phyloP scores from a whole-genome alignment of 2,888 invertebrate genomes.

The Orgyia antiqua region DNA sequence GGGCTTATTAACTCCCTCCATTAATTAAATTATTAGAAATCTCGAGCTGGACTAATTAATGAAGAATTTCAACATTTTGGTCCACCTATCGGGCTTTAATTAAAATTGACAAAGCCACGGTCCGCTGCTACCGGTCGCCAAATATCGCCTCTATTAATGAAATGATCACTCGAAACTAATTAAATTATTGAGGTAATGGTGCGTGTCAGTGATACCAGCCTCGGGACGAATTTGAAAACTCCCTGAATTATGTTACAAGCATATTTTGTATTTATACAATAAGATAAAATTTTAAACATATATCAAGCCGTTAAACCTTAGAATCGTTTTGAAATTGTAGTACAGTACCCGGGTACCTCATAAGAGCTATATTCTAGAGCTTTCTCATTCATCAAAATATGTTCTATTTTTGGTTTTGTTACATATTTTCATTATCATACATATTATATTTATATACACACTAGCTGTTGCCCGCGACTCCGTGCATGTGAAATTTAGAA shows the following conservation, averaged over 20 bases:
- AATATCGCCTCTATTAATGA: conserved; percentile 75
- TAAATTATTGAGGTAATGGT: conserved; percentile 76
- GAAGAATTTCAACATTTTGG: conserved; percentile 76
- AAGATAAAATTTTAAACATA: too few species aligned
- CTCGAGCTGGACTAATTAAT: conserved; percentile 73
- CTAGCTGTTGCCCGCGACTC: too few species aligned
- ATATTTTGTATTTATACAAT: too few species aligned
- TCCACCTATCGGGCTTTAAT: conserved; percentile 74
- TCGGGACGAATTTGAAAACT: conserved; percentile 25
- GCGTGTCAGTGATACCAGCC: conserved; percentile 67
- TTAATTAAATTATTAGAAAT: conserved; percentile 78
- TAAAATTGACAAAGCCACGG: conserved; percentile 76
- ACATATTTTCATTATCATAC: too few species aligned
- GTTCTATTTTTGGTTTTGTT: too few species aligned
- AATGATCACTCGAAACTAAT: conserved; percentile 77
- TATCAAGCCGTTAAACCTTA: too few species aligned
- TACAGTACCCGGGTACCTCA: too few species aligned
- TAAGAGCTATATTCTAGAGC: too few species aligned
- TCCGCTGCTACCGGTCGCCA: conserved; percentile 61
- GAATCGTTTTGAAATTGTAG: too few species aligned
- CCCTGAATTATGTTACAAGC: conserved; percentile 26
- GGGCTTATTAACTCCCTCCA: conserved; percentile 67
- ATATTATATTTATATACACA: too few species aligned
- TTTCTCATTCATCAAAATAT: too few species aligned
- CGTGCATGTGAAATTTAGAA: too few species aligned